Base-by-base conservation (phyloP, 2,888 invertebrate genomes). In the Andrena dorsata region DNA sequence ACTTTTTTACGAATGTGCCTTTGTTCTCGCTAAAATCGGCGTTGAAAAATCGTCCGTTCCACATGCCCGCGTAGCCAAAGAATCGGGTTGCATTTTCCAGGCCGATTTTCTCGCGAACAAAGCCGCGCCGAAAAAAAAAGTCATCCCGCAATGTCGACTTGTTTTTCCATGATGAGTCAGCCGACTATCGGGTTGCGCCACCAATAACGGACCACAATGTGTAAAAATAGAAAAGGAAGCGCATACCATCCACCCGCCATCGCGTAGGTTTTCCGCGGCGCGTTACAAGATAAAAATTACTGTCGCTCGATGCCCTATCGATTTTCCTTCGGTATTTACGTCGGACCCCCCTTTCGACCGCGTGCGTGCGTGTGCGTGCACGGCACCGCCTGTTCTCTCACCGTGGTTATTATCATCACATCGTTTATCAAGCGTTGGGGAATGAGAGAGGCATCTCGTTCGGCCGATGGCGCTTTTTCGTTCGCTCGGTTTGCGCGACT, bases 251-350 rank as follows among this genome's bases (percentile, higher is more conserved):
- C 66, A 75, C 32, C 32, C n/a, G 61, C 10, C 49, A 28, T 30
- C 47, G 23, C 63, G 49, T 66, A 75, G 49, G 41, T 60, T 65
- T 47, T 61, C 32, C 26, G 8, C 32, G 49, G 47, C 16, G 26
- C 8, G 56, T 20, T 61, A 20, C 56, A 32, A 66, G 61, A 70
- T 73, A 70, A 69, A 41, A 70, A 77, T 83, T 83, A 83, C 61
- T 56, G 56, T 65, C 82, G 71, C 82, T 73, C 83, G 77, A 77
- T 83, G 65, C 78, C 26, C 65, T 64, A 83, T 83, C 83, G 83
- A 83, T 83, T 83, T 83, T 83, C 83, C 35, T 65, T 70, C 66
- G 26, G 71, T 82, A 82, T 82, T 82, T 82, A 82, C 71, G 82
- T 71, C 83, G 63, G 30, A 20, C 30, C 16, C 35, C 63, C 68